Evolutionary conservation across 2,888 invertebrate species (phyloP).

Genomic region (Cerceris rybyensis): DNA sequence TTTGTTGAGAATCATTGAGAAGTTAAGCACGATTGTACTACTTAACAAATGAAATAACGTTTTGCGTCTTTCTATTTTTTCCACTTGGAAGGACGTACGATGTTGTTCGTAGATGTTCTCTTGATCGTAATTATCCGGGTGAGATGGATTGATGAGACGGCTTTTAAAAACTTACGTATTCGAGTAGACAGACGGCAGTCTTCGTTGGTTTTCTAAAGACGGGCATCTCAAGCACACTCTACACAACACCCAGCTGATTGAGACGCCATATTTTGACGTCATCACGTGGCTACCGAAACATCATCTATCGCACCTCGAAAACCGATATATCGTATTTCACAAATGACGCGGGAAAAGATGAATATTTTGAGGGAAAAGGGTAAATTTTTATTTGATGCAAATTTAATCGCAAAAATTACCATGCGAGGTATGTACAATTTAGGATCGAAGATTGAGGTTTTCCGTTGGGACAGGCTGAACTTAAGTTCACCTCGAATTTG

Average conservation of each 20-base stretch:
- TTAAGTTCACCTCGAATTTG: too few species aligned
- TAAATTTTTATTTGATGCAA: background rate
- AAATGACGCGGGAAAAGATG: conserved; percentile 36
- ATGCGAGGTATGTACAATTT: too few species aligned
- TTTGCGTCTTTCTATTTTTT: conserved; percentile 67
- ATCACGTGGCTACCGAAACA: conserved; percentile 66
- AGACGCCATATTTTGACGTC: conserved; percentile 81
- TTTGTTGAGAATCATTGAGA: conserved; percentile 1
- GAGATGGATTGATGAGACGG: background rate
- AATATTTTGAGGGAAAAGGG: conserved; percentile 5
- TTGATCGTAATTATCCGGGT: background rate
- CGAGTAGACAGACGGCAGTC: conserved; percentile 75
- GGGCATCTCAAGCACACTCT: conserved; percentile 80
- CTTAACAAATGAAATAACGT: conserved; percentile 70
- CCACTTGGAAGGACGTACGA: background rate
- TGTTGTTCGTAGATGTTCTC: background rate
- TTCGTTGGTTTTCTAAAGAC: conserved; percentile 75
- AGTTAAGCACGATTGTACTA: conserved; percentile 60
- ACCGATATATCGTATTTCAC: conserved; percentile 43
- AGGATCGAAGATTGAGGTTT: too few species aligned
- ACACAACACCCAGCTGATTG: conserved; percentile 82
- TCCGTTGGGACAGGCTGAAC: too few species aligned
- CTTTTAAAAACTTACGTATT: conserved; percentile 76
- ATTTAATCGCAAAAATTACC: background rate
- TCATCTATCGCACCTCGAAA: conserved; percentile 46